phyloP scores from a whole-genome alignment of 2,113 vertebrate species.

The Tinamus guttatus region DNA sequence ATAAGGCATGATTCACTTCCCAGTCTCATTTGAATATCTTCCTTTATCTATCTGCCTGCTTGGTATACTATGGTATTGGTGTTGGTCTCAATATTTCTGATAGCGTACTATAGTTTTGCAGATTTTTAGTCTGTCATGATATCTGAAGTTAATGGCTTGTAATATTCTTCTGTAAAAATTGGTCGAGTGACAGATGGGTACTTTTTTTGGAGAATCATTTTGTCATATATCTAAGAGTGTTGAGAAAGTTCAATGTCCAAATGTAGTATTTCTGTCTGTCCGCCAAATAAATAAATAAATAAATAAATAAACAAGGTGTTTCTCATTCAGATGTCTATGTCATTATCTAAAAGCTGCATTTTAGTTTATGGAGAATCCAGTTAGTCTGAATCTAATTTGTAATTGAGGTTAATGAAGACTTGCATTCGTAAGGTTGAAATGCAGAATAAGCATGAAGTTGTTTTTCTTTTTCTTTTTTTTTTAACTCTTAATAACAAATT shows the following conservation, averaged over 20 bases:
- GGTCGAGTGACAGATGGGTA: background rate
- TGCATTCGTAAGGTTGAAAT: background rate
- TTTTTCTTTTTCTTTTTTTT: no score
- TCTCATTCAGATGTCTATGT: no score
- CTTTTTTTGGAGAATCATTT: background rate
- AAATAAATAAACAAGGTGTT: background rate
- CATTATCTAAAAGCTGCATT: background rate
- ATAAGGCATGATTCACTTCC: background rate
- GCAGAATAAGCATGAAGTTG: background rate
- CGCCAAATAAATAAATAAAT: background rate
- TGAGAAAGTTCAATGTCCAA: background rate
- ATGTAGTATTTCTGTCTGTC: background rate
- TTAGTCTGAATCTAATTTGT: no score
- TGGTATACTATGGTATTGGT: accelerated
- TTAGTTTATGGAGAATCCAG: background rate
- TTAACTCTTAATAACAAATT: background rate
- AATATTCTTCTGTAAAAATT: background rate
- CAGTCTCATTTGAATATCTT: background rate
- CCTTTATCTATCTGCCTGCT: background rate
- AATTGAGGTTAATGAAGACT: background rate
- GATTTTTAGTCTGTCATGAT: background rate
- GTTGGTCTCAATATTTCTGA: background rate
- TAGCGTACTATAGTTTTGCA: background rate
- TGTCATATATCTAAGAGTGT: background rate
- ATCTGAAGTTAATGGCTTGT: background rate